Base-by-base conservation (phyloP, 1,140 invertebrate genomes). In the Tyrophagus putrescentiae region DNA sequence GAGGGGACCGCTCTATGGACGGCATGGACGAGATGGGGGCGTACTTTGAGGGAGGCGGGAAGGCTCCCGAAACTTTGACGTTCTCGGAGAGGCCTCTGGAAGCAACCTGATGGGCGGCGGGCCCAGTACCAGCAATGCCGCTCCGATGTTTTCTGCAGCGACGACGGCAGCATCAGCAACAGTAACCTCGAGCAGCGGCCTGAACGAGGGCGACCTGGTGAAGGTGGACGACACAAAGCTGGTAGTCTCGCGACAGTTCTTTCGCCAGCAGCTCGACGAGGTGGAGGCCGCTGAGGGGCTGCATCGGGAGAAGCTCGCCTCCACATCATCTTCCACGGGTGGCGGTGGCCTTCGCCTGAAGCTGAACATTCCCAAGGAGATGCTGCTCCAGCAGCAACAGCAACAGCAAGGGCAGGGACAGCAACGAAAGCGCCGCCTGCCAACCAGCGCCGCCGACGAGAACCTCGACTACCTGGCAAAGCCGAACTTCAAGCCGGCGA, bases 391-490 rank as follows among this genome's bases (percentile, higher is more conserved):
- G 5, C n/a, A n/a, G n/a, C n/a, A n/a, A n/a, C n/a, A n/a, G n/a
- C n/a, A n/a, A n/a, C n/a, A n/a, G n/a, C n/a, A n/a, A n/a, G n/a
- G n/a, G n/a, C n/a, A n/a, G n/a, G n/a, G n/a, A n/a, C n/a, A n/a
- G 7, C 82, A 77, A 57, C 84, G 82, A 67, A 75, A 81, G 33
- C 68, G 70, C 42, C 75, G 82, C 64, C 78, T 78, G 31, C 79
- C 78, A 23, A 82, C 77, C 2, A 65, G 69, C 16, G 78, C 84
- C 50, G 39, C 32, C 39, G 25, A 42, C 25, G 41, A 42, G 18
- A 84, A 90, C 61, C 93, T 87, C 72, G 93, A 98, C 75, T 98
- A 97, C 68, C 73, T 97, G 0, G 90, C 92, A 66, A 81, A 84
- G 57, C 86, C 87, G 21, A 82, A 84, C 41, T 56, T 64, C 56